Percentiles rank a stretch among this genome's conserved stretches.
phyloP scores from a whole-genome alignment of 1,140 invertebrate genomes.

The Polypedilum pembai region DNA sequence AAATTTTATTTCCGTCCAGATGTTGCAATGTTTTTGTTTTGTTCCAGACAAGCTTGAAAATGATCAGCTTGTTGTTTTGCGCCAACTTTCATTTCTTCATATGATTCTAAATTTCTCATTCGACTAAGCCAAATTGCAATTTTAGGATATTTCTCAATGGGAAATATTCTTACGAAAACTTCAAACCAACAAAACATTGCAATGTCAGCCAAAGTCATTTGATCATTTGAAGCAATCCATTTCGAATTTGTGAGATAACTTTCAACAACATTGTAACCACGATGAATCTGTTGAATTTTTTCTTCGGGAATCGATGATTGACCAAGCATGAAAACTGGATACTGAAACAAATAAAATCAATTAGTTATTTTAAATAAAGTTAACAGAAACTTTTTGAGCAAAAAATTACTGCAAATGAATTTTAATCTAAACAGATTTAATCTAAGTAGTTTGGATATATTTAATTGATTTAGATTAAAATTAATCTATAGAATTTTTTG shows the following conservation, averaged over 20 bases:
- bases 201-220: background rate
- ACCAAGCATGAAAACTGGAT: background rate
- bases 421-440: no score
- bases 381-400: no score
- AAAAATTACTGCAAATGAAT: no score
- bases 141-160: slow-evolving; percentile 42
- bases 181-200: slow-evolving; percentile 34
- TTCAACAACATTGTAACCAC: background rate
- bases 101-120: slow-evolving; percentile 41
- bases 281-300: background rate
- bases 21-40: no score
- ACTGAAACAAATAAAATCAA: no score
- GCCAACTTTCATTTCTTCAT: slow-evolving; percentile 35
- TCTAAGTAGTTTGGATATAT: no score
- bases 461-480: no score
- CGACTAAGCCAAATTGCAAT: slow-evolving; percentile 41
- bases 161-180: slow-evolving; percentile 36
- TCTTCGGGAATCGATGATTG: background rate
- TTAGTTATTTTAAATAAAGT: no score
- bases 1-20: no score
- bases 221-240: background rate
- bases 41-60: no score
- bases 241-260: background rate
- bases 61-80: no score
- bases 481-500: no score